These are phyloP conservation scores for Lasioglossum lativentre DNA, from an alignment of 2,888 invertebrate species.

Conservation along the genomic window DNA sequence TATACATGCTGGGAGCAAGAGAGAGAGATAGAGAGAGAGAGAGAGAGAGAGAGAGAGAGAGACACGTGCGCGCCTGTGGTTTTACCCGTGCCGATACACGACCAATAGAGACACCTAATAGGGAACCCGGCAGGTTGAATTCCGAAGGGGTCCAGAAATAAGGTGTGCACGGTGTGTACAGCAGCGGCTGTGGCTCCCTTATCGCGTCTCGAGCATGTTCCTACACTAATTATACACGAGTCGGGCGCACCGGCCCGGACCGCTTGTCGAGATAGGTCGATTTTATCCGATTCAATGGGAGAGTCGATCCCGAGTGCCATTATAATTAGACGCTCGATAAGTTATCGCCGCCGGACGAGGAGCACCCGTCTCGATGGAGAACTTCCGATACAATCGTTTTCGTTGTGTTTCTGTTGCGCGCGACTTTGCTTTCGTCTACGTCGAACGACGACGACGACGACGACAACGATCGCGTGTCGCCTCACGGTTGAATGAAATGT, in stretches of 20 bases:
- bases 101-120: slow-evolving; percentile 1
- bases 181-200: background rate
- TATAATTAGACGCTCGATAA: slow-evolving; percentile 47
- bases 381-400: slow-evolving; percentile 28
- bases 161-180: background rate
- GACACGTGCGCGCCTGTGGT: background rate
- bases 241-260: slow-evolving; percentile 3
- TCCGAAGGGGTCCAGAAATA: slow-evolving; percentile 48
- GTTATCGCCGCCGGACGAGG: slow-evolving; percentile 46
- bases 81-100: background rate
- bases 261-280: slow-evolving; percentile 17
- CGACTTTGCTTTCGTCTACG: background rate
- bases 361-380: background rate
- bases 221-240: slow-evolving; percentile 43
- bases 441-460: background rate
- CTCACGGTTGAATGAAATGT: slow-evolving; percentile 19
- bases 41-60: background rate
- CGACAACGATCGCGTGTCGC: background rate
- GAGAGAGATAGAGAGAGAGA: background rate
- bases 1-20: slow-evolving; percentile 4
- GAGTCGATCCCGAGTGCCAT: slow-evolving; percentile 20
- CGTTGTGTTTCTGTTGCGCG: background rate
- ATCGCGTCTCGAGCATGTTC: slow-evolving; percentile 16
- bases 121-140: slow-evolving; percentile 15
- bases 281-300: slow-evolving; percentile 38